Conservation (phyloP, 1,140 invertebrate genomes). For the Magallana angulata region DNA sequence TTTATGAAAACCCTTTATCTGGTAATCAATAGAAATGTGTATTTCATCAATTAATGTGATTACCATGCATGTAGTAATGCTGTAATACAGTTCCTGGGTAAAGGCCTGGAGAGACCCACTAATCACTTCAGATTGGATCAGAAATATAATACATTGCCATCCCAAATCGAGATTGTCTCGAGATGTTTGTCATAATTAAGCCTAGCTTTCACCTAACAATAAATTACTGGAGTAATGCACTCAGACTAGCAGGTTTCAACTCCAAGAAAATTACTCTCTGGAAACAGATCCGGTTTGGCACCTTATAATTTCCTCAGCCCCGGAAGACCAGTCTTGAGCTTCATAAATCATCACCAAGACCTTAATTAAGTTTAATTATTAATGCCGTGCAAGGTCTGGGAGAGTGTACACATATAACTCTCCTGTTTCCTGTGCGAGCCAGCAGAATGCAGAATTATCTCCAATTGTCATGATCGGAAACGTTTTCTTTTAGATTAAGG, state of each 20-base stretch:
- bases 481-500: too few species aligned
- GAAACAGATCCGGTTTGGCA: neutral
- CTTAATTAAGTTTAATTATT: conserved; percentile 27
- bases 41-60: too few species aligned
- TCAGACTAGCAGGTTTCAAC: neutral
- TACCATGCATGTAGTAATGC: too few species aligned
- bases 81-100: too few species aligned
- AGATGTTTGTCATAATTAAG: neutral
- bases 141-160: too few species aligned
- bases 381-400: neutral
- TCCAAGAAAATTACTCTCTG: conserved; percentile 1
- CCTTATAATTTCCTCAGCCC: conserved; percentile 17
- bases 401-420: neutral
- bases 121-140: too few species aligned
- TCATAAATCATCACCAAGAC: conserved; percentile 6
- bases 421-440: neutral
- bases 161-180: too few species aligned
- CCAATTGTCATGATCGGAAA: too few species aligned
- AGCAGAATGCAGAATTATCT: too few species aligned
- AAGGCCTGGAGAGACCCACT: too few species aligned
- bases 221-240: neutral
- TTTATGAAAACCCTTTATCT: too few species aligned
- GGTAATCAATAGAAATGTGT: too few species aligned
- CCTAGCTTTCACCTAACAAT: neutral
- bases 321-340: neutral